phyloP scores from a whole-genome alignment of 2,888 invertebrate genomes.

The Machimus rusticus region DNA sequence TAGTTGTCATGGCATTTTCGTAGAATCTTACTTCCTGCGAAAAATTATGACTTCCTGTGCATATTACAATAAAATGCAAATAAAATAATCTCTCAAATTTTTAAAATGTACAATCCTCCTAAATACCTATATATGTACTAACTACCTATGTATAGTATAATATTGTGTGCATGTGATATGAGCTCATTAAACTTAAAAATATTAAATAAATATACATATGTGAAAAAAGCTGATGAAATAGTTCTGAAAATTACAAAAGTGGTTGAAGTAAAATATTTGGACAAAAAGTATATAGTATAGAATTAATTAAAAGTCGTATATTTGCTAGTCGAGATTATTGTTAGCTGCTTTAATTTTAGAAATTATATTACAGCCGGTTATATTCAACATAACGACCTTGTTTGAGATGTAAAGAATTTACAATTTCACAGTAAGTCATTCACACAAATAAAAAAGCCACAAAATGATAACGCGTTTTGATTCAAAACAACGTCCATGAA shows the following conservation, averaged over 20 bases:
- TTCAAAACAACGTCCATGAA: neutral
- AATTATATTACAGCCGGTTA: neutral
- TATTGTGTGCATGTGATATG: too few relatives aligned
- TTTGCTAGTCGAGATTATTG: neutral
- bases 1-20: too few relatives aligned
- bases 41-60: too few relatives aligned
- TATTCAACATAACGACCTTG: neutral
- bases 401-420: neutral
- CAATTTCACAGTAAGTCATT: neutral
- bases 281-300: neutral
- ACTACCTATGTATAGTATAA: too few relatives aligned
- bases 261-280: neutral
- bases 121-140: too few relatives aligned
- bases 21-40: too few relatives aligned
- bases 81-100: too few relatives aligned
- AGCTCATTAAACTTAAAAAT: too few relatives aligned
- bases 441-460: neutral
- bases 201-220: neutral
- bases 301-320: neutral
- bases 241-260: neutral
- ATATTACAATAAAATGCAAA: too few relatives aligned
- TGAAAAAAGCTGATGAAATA: neutral
- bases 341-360: neutral
- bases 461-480: neutral
- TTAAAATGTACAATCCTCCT: too few relatives aligned